Evolutionary conservation across 2,113 vertebrate species (phyloP).

Genomic region (Stigmatopora argus): DNA sequence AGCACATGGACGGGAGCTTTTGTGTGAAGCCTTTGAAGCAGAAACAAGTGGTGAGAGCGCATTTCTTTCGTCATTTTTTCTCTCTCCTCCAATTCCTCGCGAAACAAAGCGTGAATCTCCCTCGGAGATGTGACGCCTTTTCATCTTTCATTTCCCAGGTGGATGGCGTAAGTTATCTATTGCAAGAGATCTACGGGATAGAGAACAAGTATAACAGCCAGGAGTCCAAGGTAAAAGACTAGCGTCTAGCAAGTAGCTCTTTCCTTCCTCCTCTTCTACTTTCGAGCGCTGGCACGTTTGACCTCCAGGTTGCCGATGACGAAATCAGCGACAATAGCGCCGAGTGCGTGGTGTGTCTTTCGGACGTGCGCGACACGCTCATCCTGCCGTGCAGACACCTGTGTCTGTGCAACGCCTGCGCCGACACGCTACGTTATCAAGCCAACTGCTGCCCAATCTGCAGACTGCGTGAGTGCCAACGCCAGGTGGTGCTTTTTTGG

Average conservation of each 20-base stretch:
- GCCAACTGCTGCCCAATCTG: slow-evolving; percentile 98
- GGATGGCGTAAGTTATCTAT: slow-evolving; percentile 94
- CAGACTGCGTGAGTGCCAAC: slow-evolving; percentile 80
- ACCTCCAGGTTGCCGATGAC: slow-evolving; percentile 82
- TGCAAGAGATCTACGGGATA: slow-evolving; percentile 98
- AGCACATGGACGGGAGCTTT: slow-evolving; percentile 93
- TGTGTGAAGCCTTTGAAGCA: slow-evolving; percentile 98
- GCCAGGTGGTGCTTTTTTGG: background rate
- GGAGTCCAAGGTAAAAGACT: slow-evolving; percentile 80
- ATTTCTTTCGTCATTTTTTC: slow-evolving; percentile 5
- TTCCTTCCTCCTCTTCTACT: background rate
- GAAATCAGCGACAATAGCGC: slow-evolving; percentile 97
- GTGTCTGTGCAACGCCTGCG: slow-evolving; percentile 90
- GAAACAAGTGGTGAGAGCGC: slow-evolving; percentile 90
- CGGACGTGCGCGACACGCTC: slow-evolving; percentile 90
- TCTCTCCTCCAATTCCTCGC: background rate
- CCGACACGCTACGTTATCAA: slow-evolving; percentile 92
- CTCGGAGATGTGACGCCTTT: slow-evolving; percentile 15
- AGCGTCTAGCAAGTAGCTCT: background rate
- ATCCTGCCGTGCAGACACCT: slow-evolving; percentile 95
- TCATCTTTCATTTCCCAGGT: slow-evolving; percentile 70
- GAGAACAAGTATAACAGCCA: slow-evolving; percentile 98
- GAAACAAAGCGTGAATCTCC: slow-evolving; percentile 18
- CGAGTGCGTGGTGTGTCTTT: slow-evolving; percentile 95
- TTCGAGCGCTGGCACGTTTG: no score